Evolutionary conservation across 2,797 vertebrate species (phyloP), one percentile per base, ranked within the genome.

Genomic region (Phalanger gymnotis): DNA sequence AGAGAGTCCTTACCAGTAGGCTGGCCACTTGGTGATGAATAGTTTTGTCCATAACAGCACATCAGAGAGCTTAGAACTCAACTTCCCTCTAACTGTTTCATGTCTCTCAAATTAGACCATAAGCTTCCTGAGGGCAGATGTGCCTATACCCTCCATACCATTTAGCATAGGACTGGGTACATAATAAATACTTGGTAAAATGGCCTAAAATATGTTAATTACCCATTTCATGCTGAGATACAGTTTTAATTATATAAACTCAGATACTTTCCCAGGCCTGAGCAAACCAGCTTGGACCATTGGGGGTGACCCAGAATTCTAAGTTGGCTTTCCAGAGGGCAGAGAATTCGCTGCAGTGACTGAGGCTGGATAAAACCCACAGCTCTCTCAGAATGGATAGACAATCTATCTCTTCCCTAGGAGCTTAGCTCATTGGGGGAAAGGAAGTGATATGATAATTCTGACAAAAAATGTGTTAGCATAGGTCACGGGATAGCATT

Each of bases 221-320:
- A 81, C 22, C n/a, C 19, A 81, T 22, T 81, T 81, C 40, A 81
- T 47, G 9, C 40, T 81, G 40, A 81, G 40, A 81, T 98, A 98
- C 98, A 73, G 66, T 47, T 81, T 81, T 47, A 47, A 27, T 47
- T 81, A 10, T 47, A 47, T 47, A 10, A 47, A 81, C n/a, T 47
- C n/a, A 47, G 19, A 25, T 47, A 25, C 22, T 81, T 58, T 56
- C 1, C 58, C 51, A 30, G 91, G 90, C 56, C 25, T 1, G 11
- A 90, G 56, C 31, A 0, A 0, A 0, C 90, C 55, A 47, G 47
- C 52, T 90, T 13, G 22, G 91, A 30, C 31, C 30, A 16, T 95
- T 81, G 94, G 40, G 34, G 9, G 22, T 61, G 5, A 57, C 52
- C 6, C 7, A 53, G 89, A 91, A 31, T 47, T 91, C 34, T 2